These are phyloP conservation scores for Takifugu ocellatus DNA, from an alignment of 2,797 vertebrate species.

Conservation along the genomic window DNA sequence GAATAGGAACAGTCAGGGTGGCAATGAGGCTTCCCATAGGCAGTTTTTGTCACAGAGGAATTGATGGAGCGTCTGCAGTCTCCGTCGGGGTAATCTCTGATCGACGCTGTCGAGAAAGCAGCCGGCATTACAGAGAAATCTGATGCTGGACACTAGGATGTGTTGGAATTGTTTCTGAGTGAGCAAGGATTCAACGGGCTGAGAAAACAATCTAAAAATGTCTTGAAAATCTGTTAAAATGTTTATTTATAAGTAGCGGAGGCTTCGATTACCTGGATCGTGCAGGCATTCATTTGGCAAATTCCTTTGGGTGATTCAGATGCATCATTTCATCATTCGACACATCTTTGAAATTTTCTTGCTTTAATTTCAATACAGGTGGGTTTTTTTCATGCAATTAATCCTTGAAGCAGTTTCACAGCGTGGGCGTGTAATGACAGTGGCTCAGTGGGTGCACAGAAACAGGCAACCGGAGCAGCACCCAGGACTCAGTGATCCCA, in stretches of 20 bases:
- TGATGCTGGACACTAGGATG: slow-evolving; percentile 28
- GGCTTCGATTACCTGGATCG: neutral
- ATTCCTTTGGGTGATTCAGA: neutral
- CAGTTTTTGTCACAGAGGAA: slow-evolving; percentile 27
- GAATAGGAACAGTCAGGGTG: slow-evolving; percentile 12
- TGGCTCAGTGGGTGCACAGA: slow-evolving; percentile 18
- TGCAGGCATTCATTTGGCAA: neutral
- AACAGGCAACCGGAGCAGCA: neutral
- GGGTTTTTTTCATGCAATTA: slow-evolving; percentile 1
- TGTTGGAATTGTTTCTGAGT: slow-evolving; percentile 27
- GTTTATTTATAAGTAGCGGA: neutral
- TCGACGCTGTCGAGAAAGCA: slow-evolving; percentile 33
- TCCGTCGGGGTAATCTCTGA: slow-evolving; percentile 42
- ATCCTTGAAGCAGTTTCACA: neutral
- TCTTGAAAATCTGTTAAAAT: neutral
- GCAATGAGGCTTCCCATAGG: slow-evolving; percentile 5
- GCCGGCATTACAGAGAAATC: slow-evolving; percentile 14
- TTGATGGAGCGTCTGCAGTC: slow-evolving; percentile 50
- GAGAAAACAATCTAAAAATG: slow-evolving; percentile 11
- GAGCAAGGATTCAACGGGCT: slow-evolving; percentile 1
- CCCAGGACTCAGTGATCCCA: neutral
- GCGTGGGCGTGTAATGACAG: slow-evolving; percentile 10
- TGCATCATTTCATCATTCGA: neutral
- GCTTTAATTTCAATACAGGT: neutral
- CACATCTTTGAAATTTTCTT: neutral